phyloP scores from a whole-genome alignment of 2,888 invertebrate genomes.

The Phymatocera aterrima region DNA sequence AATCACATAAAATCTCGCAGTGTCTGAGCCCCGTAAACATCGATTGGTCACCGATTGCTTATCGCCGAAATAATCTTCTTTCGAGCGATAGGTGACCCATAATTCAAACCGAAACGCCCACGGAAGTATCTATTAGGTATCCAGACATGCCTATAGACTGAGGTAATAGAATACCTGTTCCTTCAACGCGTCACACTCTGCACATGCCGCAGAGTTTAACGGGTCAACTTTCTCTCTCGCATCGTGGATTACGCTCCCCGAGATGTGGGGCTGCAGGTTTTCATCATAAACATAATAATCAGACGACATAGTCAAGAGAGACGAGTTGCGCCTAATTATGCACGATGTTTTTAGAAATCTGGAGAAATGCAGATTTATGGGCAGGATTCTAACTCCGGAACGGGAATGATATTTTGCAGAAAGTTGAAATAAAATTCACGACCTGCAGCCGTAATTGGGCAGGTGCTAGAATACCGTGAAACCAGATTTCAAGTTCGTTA shows the following conservation, averaged over 20 bases:
- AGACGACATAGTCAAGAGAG: not conserved
- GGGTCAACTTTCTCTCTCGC: slow-evolving; percentile 32
- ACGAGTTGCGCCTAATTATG: not conserved
- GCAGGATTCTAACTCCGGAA: too few species aligned
- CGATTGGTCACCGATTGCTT: not conserved
- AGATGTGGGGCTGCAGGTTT: not conserved
- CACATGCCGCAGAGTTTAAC: not conserved
- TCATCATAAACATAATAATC: not conserved
- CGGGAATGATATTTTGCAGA: too few species aligned
- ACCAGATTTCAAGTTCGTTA: too few species aligned
- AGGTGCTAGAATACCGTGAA: too few species aligned
- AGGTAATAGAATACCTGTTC: slow-evolving; percentile 2
- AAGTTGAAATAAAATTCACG: too few species aligned
- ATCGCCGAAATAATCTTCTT: not conserved
- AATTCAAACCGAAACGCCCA: not conserved
- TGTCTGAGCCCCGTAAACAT: too few species aligned
- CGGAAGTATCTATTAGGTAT: not conserved
- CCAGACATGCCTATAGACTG: not conserved
- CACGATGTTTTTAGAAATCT: too few species aligned
- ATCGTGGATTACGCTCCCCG: not conserved
- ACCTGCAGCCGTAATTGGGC: too few species aligned
- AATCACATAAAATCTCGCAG: too few species aligned
- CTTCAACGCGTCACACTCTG: not conserved
- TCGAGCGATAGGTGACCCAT: not conserved
- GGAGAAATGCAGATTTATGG: too few species aligned